Evolutionary conservation across 2,888 invertebrate species (phyloP).

Genomic region (Temnothorax ravouxi): DNA sequence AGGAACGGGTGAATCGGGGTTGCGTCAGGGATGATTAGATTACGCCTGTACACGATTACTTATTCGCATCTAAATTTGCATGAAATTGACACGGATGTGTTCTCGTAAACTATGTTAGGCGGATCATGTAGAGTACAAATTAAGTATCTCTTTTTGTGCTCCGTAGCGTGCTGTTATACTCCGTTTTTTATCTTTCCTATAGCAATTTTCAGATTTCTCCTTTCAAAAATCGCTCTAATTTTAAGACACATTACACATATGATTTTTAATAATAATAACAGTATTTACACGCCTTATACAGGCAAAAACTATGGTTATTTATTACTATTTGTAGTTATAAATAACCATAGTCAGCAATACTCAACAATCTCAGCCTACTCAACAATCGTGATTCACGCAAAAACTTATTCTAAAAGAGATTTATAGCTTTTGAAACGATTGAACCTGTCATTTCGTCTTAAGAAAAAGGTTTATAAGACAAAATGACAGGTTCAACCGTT

Average conservation of each 20-base stretch:
- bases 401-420: neutral
- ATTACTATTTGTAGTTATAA: too few species aligned
- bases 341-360: too few species aligned
- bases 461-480: neutral
- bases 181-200: neutral
- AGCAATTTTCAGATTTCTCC: neutral
- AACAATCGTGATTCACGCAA: neutral
- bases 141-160: neutral
- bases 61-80: constrained; percentile 19
- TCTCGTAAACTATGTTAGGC: neutral
- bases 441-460: neutral
- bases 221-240: neutral
- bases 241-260: neutral
- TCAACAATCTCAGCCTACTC: too few species aligned
- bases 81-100: constrained; percentile 9
- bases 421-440: neutral
- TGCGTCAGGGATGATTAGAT: constrained; percentile 25
- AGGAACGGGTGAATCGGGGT: neutral
- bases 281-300: neutral
- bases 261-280: neutral
- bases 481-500: neutral
- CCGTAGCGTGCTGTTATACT: neutral
- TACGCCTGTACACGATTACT: constrained; percentile 10
- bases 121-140: neutral
- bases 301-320: too few species aligned